A percentile compares a stretch with the other conserved stretches of the same genome.
These are phyloP conservation scores for Therioaphis trifolii DNA, from an alignment of 2,888 invertebrate species.

Conservation along the genomic window DNA sequence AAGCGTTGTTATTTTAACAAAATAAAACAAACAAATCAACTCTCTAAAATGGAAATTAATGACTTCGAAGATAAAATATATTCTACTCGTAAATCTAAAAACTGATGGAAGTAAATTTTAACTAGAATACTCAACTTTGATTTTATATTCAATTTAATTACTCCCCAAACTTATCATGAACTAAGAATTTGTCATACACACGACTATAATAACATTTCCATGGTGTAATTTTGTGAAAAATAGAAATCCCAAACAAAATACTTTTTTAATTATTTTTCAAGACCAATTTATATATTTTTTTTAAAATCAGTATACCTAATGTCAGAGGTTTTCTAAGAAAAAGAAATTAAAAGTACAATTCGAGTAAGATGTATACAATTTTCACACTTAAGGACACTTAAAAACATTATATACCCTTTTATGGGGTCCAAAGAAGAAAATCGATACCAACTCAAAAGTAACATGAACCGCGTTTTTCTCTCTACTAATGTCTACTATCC, in stretches of 20 bases:
- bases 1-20: no score
- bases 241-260: background rate
- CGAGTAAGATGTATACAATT: conserved; percentile 17
- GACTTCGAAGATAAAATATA: no score
- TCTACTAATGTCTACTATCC: background rate
- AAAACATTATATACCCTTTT: background rate
- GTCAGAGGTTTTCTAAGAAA: conserved; percentile 9
- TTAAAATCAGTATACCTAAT: conserved; percentile 28
- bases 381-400: conserved; percentile 10
- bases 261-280: conserved; percentile 12
- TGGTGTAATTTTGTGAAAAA: background rate
- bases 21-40: no score
- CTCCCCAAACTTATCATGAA: background rate
- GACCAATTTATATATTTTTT: conserved; percentile 25
- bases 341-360: background rate
- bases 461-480: background rate
- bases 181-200: no score
- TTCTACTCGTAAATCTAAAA: no score
- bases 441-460: background rate
- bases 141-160: no score
- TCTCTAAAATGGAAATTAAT: no score
- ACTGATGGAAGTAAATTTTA: no score
- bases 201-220: background rate
- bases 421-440: background rate
- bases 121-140: no score